Evolutionary conservation across 2,113 vertebrate genomes (phyloP).

Genomic region (Climacteris rufus): DNA sequence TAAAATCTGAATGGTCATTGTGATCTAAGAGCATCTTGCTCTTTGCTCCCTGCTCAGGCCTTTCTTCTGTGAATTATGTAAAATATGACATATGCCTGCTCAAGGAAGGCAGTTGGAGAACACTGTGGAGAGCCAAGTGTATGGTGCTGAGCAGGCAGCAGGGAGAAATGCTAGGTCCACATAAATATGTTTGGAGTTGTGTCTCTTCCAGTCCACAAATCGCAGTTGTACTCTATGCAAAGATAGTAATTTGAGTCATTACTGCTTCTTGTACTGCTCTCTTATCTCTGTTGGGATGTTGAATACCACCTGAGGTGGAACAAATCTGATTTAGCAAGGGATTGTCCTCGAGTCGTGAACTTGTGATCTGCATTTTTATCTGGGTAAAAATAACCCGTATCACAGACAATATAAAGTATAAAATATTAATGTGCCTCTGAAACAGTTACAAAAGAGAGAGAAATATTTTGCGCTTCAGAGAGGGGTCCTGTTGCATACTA

Average conservation of each 20-base stretch:
- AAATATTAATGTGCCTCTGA: background rate
- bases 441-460: background rate
- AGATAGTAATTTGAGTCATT: background rate
- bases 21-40: background rate
- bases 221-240: fast-evolving
- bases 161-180: background rate
- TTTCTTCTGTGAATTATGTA: background rate
- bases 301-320: background rate
- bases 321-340: background rate
- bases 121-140: background rate
- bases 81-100: background rate
- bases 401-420: background rate
- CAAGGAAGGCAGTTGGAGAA: background rate
- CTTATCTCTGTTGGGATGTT: background rate
- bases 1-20: background rate
- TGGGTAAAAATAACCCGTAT: background rate
- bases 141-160: background rate
- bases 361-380: background rate
- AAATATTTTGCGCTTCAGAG: background rate
- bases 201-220: background rate
- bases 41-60: background rate
- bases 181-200: background rate
- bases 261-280: background rate
- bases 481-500: background rate
- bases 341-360: background rate